Conservation (phyloP, 2,888 invertebrate genomes). For the Neoitamus cyanurus region DNA sequence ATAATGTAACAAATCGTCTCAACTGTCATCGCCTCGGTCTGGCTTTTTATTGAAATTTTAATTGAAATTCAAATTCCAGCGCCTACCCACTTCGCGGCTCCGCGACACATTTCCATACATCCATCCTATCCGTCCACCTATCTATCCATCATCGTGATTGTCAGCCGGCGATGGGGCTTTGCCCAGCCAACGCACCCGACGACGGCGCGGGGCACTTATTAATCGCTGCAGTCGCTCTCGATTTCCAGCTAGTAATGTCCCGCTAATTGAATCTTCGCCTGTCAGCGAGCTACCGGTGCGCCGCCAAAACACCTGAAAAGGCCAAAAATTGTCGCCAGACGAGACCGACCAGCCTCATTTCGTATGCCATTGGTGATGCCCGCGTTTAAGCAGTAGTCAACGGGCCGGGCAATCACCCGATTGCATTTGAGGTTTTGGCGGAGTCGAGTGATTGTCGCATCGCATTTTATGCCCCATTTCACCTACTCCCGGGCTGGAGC, state of each 20-base stretch:
- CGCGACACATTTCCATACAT: neutral
- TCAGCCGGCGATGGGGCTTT: constrained; percentile 26
- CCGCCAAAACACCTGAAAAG: neutral
- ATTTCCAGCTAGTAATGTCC: neutral
- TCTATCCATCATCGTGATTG: constrained; percentile 30
- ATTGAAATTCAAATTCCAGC: constrained; percentile 38
- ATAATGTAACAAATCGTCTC: constrained; percentile 35
- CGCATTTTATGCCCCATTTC: neutral
- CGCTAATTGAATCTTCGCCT: neutral
- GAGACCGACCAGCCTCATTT: neutral
- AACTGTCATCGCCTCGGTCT: constrained; percentile 24
- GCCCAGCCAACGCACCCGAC: neutral
- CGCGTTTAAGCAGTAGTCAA: neutral
- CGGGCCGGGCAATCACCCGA: neutral
- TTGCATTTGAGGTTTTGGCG: constrained; percentile 24
- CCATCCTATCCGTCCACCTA: constrained; percentile 8
- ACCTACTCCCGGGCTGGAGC: neutral
- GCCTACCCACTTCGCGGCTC: neutral
- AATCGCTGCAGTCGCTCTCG: neutral
- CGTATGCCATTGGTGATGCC: neutral
- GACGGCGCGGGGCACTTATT: neutral
- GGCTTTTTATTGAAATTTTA: constrained; percentile 33
- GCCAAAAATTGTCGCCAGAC: neutral
- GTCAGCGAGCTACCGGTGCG: neutral
- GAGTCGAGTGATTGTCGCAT: neutral